Evolutionary conservation across 2,113 vertebrate species (phyloP).

Genomic region (Periophthalmodon schlosseri): DNA sequence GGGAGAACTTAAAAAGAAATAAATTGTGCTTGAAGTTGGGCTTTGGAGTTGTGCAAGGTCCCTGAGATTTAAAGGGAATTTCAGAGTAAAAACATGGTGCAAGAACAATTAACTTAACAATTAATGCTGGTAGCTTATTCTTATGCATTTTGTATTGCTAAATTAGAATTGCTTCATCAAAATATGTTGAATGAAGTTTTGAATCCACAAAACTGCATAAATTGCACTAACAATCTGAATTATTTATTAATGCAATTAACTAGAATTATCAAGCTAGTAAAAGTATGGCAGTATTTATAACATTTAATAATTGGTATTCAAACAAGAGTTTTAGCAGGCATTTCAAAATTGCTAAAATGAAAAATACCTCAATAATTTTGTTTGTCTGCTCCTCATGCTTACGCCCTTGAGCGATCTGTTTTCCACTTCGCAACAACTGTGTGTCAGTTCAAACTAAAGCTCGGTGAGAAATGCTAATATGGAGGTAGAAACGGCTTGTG

Average conservation of each 20-base stretch:
- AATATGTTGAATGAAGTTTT: background rate
- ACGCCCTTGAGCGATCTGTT: conserved; percentile 26
- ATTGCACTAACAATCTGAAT: background rate
- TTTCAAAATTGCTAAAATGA: background rate
- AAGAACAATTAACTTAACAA: background rate
- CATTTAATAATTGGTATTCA: conserved; percentile 2
- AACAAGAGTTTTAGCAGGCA: background rate
- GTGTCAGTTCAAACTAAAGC: conserved; percentile 41
- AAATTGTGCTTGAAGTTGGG: conserved; percentile 1
- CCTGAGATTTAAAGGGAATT: conserved; percentile 2
- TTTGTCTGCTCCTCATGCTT: conserved; percentile 11
- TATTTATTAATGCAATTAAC: background rate
- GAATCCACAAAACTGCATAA: background rate
- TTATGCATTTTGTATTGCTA: background rate
- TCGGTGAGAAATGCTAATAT: conserved; percentile 44
- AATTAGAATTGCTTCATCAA: background rate
- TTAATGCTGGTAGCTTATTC: background rate
- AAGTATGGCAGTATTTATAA: background rate
- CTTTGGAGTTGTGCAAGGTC: conserved; percentile 4
- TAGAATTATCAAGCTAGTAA: background rate
- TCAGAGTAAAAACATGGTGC: background rate
- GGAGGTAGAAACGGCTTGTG: conserved; percentile 22
- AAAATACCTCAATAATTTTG: conserved; percentile 9
- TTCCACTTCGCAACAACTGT: conserved; percentile 24
- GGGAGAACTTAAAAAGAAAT: conserved; percentile 4